Percentiles rank a stretch among this genome's conserved stretches.
Conservation (phyloP, 2,888 invertebrate species). For the Eupithecia exiguata region DNA sequence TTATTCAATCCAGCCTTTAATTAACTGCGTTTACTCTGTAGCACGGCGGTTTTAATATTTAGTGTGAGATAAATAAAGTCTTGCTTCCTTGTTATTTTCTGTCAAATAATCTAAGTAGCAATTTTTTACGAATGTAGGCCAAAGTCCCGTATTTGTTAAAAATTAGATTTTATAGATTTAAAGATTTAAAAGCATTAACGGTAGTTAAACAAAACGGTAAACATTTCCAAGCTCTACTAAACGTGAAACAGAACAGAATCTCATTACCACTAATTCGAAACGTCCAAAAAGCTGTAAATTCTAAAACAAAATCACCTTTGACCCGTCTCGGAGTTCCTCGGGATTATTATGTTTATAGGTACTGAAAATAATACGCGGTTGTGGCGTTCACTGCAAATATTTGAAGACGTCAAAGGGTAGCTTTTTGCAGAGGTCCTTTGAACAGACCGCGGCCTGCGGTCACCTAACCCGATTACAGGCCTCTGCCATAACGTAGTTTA, state of each 20-base stretch:
- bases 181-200: too few relatives aligned
- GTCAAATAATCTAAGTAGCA: too few relatives aligned
- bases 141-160: too few relatives aligned
- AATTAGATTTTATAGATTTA: too few relatives aligned
- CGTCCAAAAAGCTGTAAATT: conserved; percentile 49
- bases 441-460: conserved; percentile 72
- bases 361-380: conserved; percentile 80
- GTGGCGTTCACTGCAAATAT: conserved; percentile 78
- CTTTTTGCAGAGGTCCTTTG: conserved; percentile 78
- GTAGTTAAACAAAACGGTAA: background rate
- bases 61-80: background rate
- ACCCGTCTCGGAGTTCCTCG: conserved; percentile 57
- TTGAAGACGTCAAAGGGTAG: conserved; percentile 79
- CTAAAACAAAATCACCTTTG: conserved; percentile 65
- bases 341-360: conserved; percentile 82
- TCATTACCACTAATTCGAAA: conserved; percentile 39
- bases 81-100: background rate
- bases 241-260: conserved; percentile 16
- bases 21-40: conserved; percentile 1
- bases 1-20: conserved; percentile 53
- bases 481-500: conserved; percentile 37
- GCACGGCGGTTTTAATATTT: background rate
- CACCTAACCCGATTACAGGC: conserved; percentile 77
- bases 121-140: too few relatives aligned
- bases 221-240: background rate